Evolutionary conservation across 2,888 invertebrate genomes (phyloP), one percentile per base, ranked within the genome.

Genomic region (Camponotus fellah): DNA sequence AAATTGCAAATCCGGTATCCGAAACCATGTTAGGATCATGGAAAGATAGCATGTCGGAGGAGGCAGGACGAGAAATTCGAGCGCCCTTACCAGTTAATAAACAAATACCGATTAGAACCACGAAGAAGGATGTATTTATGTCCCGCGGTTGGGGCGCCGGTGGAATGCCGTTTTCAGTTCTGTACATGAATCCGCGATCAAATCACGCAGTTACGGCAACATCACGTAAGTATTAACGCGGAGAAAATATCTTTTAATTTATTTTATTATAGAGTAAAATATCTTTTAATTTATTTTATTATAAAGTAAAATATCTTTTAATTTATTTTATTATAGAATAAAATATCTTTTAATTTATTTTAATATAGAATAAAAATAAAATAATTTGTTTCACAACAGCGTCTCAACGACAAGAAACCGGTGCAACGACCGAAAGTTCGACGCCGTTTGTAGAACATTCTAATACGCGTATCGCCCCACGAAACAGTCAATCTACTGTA

Each of bases 131-230:
- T 85, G 91, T 94, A 37, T 95, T 95, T 85, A 92, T 94, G 85
- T 95, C 95, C 2, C 94, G 95, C 37, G 95, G 95, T 17, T 96
- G 96, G 96, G 95, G 95, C n/a, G 95, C 95, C 2, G 95, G 95
- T 8, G 95, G 96, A 26, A 95, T 95, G 94, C 96, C 96, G 0
- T 95, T 95, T 90, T 95, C 95, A 68, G 95, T 95, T 21, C 94
- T 96, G 9, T 96, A 96, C 88, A 94, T 95, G 94, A 95, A 92
- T 85, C 93, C 94, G 3, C 91, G 93, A 43, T 62, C 87, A 4
- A 92, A 88, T 76, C 89, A 91, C 76, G 86, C 87, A 5, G 71
- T 40, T 10, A 17, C 21, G 3, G 21, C 65, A 26, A 32, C 14
- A 12, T 58, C 34, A 17, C 17, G 79, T 79, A 72, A 71, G 72